A percentile compares a stretch with the other conserved stretches of the same genome.
These are phyloP conservation scores for Dicroscelio sp. DNA, from an alignment of 2,888 invertebrate genomes.

Conservation along the genomic window DNA sequence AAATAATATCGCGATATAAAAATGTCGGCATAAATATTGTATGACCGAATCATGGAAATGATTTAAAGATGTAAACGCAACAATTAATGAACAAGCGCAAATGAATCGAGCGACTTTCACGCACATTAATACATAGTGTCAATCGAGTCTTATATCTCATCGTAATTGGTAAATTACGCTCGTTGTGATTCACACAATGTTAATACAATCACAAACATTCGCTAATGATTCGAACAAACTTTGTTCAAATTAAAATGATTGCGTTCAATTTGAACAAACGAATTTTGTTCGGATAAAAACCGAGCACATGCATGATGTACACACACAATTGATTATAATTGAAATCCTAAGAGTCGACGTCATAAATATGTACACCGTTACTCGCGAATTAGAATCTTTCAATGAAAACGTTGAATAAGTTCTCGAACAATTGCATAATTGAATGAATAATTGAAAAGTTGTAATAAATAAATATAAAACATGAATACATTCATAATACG, in stretches of 20 bases:
- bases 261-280: not conserved
- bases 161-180: slow-evolving; percentile 62
- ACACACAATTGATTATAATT: too few species aligned
- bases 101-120: slow-evolving; percentile 48
- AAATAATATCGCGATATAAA: not conserved
- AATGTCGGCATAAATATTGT: not conserved
- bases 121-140: slow-evolving; percentile 58
- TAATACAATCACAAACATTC: slow-evolving; percentile 73
- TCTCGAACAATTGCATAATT: too few species aligned
- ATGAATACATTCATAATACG: too few species aligned
- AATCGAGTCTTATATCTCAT: slow-evolving; percentile 74
- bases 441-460: too few species aligned
- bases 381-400: too few species aligned
- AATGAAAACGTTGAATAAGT: too few species aligned
- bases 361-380: too few species aligned
- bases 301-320: not conserved
- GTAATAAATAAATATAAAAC: too few species aligned
- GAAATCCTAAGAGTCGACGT: too few species aligned
- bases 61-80: slow-evolving; percentile 10
- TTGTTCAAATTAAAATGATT: not conserved
- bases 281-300: not conserved
- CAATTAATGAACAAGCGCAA: slow-evolving; percentile 35
- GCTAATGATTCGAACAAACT: not conserved
- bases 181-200: slow-evolving; percentile 64
- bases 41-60: not conserved